These are phyloP conservation scores for Synaphobranchus kaupii DNA, from an alignment of 2,797 vertebrate species.

Conservation along the genomic window DNA sequence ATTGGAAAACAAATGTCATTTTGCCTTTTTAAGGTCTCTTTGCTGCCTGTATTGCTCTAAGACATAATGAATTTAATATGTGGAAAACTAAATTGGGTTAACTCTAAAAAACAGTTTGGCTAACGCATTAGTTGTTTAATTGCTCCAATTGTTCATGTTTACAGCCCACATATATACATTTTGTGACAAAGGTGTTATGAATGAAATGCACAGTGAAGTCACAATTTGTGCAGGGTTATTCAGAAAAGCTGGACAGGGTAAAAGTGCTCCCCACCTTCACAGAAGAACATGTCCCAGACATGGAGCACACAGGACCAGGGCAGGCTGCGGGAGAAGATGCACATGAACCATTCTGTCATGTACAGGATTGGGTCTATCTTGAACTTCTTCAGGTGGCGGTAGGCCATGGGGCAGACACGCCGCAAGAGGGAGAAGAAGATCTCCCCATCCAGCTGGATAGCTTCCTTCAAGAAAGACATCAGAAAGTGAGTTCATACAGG, in stretches of 20 bases:
- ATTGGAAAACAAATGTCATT: background rate
- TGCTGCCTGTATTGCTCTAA: background rate
- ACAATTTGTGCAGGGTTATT: background rate
- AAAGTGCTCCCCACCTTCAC: conserved; percentile 76
- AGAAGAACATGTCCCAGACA: conserved; percentile 97
- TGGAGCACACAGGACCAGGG: conserved; percentile 87
- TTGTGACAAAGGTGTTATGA: background rate
- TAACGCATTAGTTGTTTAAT: background rate
- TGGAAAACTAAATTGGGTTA: no score
- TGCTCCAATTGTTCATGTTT: background rate
- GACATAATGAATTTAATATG: background rate
- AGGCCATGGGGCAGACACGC: conserved; percentile 82
- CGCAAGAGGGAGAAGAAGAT: conserved; percentile 87
- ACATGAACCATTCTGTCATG: conserved; percentile 97
- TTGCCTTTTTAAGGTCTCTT: background rate
- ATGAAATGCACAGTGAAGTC: background rate
- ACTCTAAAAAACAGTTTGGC: background rate
- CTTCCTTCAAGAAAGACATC: conserved; percentile 70
- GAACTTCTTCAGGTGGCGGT: conserved; percentile 88
- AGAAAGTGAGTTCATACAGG: background rate
- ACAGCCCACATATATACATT: background rate
- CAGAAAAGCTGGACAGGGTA: background rate
- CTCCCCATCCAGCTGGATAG: conserved; percentile 89
- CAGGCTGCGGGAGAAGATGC: conserved; percentile 88
- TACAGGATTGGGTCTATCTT: conserved; percentile 91